Percentiles rank a stretch among this genome's conserved stretches.
phyloP scores from a whole-genome alignment of 2,888 invertebrate genomes.

The Sarcophaga caerulescens region DNA sequence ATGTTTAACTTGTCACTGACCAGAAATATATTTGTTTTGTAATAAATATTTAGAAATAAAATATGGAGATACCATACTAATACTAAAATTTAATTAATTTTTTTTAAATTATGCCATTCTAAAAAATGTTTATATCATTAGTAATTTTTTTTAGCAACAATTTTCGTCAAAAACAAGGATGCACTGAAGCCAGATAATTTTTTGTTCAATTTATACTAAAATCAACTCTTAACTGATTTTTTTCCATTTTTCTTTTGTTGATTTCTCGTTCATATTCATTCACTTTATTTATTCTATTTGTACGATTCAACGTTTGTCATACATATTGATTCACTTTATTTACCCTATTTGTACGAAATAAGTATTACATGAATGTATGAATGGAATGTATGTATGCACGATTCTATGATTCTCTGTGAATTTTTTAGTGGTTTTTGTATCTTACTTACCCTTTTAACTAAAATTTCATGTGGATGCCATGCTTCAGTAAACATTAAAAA shows the following conservation, averaged over 20 bases:
- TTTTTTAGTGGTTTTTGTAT: conserved; percentile 42
- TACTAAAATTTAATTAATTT: too few relatives aligned
- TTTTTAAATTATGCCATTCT: too few relatives aligned
- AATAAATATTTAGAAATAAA: too few relatives aligned
- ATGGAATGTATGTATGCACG: neutral
- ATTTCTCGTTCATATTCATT: neutral
- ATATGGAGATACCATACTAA: too few relatives aligned
- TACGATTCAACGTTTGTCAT: neutral
- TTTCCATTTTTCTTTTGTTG: neutral
- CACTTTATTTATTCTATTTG: neutral
- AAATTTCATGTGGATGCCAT: conserved; percentile 83
- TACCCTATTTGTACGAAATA: neutral
- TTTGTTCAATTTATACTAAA: neutral
- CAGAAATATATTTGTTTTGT: too few relatives aligned
- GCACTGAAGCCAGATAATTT: neutral
- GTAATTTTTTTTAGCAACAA: too few relatives aligned
- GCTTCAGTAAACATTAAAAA: conserved; percentile 82
- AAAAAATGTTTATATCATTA: too few relatives aligned
- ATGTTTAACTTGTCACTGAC: too few relatives aligned
- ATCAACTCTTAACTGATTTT: neutral
- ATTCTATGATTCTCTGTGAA: neutral
- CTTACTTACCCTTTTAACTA: conserved; percentile 83
- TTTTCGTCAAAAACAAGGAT: too few relatives aligned
- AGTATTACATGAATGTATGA: too few relatives aligned
- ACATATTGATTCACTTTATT: neutral